Percentiles rank a stretch among this genome's conserved stretches.
phyloP scores from a whole-genome alignment of 2,888 invertebrate species.

The Pterobdella sp. region DNA sequence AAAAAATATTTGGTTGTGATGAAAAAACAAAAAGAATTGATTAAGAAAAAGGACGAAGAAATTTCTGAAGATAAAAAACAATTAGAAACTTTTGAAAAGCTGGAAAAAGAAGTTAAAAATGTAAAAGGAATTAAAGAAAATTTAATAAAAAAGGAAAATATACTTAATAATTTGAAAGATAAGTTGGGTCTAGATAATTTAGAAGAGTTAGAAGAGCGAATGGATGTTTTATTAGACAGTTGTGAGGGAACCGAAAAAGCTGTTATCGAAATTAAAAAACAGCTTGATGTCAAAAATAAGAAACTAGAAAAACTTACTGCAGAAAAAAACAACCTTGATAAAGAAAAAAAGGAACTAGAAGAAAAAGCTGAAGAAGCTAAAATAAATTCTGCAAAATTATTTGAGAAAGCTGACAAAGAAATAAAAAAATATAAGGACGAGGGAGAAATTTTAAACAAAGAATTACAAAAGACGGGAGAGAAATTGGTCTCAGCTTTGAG shows the following conservation, averaged over 20 bases:
- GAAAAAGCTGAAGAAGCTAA: background rate
- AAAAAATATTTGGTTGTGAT: slow-evolving; percentile 33
- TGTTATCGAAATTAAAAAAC: no score
- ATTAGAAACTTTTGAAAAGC: background rate
- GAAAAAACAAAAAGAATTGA: slow-evolving; percentile 27
- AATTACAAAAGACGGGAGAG: no score
- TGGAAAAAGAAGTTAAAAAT: background rate
- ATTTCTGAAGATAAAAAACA: background rate
- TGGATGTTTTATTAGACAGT: background rate
- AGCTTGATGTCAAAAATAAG: no score
- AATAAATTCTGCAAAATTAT: background rate
- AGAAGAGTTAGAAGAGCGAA: background rate
- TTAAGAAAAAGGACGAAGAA: slow-evolving; percentile 15
- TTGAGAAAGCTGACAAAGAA: background rate
- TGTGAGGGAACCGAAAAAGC: background rate
- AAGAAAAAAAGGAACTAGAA: background rate
- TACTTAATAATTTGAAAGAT: background rate
- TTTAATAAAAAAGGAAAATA: background rate
- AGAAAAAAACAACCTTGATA: no score
- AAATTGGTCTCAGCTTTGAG: no score
- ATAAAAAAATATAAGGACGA: background rate
- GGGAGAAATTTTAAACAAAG: background rate
- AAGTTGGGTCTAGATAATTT: background rate
- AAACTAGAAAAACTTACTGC: no score
- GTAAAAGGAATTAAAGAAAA: background rate